Evolutionary conservation across 2,113 vertebrate genomes (phyloP).

Genomic region (Pithys albifrons): DNA sequence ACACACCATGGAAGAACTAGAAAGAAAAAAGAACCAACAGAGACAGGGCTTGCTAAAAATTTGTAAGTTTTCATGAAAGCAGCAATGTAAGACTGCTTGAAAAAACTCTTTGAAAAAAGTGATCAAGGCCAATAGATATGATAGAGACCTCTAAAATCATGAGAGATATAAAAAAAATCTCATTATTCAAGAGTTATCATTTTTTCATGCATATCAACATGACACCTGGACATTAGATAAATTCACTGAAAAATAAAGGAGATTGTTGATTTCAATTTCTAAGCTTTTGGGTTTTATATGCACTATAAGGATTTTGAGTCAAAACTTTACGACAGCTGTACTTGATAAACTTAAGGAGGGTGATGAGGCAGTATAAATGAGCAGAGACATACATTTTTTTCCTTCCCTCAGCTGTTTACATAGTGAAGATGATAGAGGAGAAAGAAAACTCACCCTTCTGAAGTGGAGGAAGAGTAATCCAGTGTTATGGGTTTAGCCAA

Average conservation of each 20-base stretch:
- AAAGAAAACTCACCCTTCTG: background rate
- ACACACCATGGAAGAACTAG: background rate
- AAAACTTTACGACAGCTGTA: background rate
- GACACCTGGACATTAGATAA: background rate
- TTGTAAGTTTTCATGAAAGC: background rate
- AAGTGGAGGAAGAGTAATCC: background rate
- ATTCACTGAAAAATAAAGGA: background rate
- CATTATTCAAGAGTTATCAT: background rate
- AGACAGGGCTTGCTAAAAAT: fast-evolving
- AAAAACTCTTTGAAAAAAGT: background rate
- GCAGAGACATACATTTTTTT: background rate
- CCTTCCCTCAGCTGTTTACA: background rate
- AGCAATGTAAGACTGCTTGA: background rate
- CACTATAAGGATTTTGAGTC: background rate
- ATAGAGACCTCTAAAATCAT: background rate
- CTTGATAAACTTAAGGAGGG: background rate
- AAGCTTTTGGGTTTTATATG: background rate
- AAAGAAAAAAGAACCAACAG: background rate
- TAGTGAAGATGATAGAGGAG: background rate
- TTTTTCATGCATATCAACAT: background rate
- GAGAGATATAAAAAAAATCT: background rate
- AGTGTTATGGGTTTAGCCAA: too few species aligned
- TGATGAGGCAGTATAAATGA: background rate
- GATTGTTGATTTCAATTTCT: background rate
- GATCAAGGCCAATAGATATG: background rate